These are phyloP conservation scores for Sula dactylatra DNA, from an alignment of 2,113 vertebrate genomes.

Conservation along the genomic window DNA sequence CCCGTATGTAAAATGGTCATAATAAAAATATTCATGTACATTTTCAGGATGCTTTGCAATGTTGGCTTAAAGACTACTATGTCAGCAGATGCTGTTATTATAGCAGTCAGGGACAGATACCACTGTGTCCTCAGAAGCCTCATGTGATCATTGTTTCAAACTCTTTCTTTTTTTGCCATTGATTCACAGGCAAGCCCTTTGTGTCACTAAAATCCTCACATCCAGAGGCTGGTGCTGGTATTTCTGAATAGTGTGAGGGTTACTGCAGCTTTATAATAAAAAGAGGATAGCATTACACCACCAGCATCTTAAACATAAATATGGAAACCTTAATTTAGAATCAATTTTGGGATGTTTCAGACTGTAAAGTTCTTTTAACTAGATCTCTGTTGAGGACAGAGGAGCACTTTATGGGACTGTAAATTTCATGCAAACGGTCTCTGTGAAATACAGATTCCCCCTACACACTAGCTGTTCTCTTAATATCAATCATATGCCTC, in stretches of 20 bases:
- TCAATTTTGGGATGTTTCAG: slow-evolving; percentile 79
- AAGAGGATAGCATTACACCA: slow-evolving; percentile 49
- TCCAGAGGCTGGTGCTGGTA: not conserved
- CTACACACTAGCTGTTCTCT: slow-evolving; percentile 65
- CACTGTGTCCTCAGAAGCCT: not conserved
- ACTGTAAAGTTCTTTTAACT: slow-evolving; percentile 82
- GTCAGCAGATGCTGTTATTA: not conserved
- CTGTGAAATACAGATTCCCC: slow-evolving; percentile 71
- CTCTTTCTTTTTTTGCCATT: not conserved
- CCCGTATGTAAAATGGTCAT: not conserved
- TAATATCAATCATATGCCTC: slow-evolving; percentile 70
- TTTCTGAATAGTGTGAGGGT: not conserved
- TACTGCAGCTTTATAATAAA: slow-evolving; percentile 65
- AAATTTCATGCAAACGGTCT: slow-evolving; percentile 74
- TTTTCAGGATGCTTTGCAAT: not conserved
- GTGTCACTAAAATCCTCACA: not conserved
- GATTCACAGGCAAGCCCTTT: not conserved
- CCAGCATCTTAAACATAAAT: slow-evolving; percentile 71
- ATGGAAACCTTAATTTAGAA: slow-evolving; percentile 76
- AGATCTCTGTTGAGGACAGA: slow-evolving; percentile 74
- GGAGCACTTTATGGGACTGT: slow-evolving; percentile 75
- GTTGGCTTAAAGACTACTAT: not conserved
- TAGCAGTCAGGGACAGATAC: not conserved
- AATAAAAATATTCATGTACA: not conserved
- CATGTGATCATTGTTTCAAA: not conserved